Evolutionary conservation across 2,797 vertebrate genomes (phyloP), one percentile per base, ranked within the genome.

Genomic region (Poeciliopsis paucimaculata): DNA sequence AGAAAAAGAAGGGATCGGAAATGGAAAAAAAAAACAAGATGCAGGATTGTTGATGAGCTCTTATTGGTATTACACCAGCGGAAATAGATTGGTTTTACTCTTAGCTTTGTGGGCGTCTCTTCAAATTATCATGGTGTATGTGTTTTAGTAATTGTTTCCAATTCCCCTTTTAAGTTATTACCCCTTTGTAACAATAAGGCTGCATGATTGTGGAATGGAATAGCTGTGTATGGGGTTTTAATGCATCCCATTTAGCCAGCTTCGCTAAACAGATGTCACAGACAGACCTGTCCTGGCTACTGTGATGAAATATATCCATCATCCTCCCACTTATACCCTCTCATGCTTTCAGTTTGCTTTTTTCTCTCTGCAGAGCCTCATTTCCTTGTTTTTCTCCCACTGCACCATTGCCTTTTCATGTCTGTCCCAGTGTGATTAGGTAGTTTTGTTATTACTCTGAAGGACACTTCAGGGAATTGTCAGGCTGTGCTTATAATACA

Each of bases 241-340:
- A 94, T 95, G 93, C 89, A 92, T 93, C 88, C 94, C 90, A 93
- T 95, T 94, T 95, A 94, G 89, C 88, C 84, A 88, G 88, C 90
- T 91, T 87, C 41, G 79, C 87, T 91, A 92, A 94, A 91, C 94
- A 95, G 93, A 94, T 95, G 95, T 93, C 92, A 93, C 89, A 91
- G 88, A 91, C 88, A 83, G 91, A 94, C 92, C 91, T 95, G 91
- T 94, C 92, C 93, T 90, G 91, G 85, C 87, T 93, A 83, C 79
- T 20, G 85, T 94, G 94, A 95, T 94, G 94, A 94, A 94, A 95
- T 93, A 91, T 94, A 95, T 95, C 93, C 93, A 95, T 95, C 94
- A 95, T 94, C 90, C 89, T 88, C 88, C 87, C 92, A 91, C 93
- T 93, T 93, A 89, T 34, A 90, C 82, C 82, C 82, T 81, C 87